Evolutionary conservation across 2,113 vertebrate genomes (phyloP).

Genomic region (Trematocara zebra): DNA sequence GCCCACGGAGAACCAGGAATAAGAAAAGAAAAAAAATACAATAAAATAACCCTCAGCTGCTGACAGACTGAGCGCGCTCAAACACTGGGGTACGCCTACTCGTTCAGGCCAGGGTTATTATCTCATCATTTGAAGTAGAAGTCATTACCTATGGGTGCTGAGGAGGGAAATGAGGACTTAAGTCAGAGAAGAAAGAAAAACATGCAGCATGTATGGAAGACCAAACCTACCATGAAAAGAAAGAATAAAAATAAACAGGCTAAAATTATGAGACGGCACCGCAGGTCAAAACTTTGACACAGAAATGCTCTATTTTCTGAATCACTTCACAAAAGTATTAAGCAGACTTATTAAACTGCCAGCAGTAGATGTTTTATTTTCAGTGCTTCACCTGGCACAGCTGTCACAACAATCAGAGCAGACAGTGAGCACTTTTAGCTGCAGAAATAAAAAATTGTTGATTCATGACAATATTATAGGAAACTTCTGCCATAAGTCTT

Average conservation of each 20-base stretch:
- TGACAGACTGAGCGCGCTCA: conserved; percentile 8
- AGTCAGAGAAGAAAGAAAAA: conserved; percentile 4
- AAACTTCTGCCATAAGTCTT: neutral
- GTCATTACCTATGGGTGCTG: neutral
- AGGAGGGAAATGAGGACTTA: conserved; percentile 1
- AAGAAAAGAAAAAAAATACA: neutral
- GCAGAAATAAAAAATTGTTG: neutral
- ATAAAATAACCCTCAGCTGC: conserved; percentile 23
- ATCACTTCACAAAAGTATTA: neutral
- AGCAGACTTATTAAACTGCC: neutral
- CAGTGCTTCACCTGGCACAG: neutral
- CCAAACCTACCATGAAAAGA: neutral
- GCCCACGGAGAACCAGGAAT: conserved; percentile 25
- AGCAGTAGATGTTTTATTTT: neutral
- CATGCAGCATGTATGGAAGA: neutral
- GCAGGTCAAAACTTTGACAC: neutral
- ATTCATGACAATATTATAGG: neutral
- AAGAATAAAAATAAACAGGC: neutral
- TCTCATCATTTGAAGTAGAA: conserved; percentile 12
- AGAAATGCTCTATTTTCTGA: neutral
- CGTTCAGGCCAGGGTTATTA: conserved; percentile 10
- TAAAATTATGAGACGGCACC: neutral
- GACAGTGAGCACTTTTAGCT: neutral
- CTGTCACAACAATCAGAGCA: neutral
- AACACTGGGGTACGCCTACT: neutral